phyloP scores from a whole-genome alignment of 2,113 vertebrate species.

The Ameiurus melas region DNA sequence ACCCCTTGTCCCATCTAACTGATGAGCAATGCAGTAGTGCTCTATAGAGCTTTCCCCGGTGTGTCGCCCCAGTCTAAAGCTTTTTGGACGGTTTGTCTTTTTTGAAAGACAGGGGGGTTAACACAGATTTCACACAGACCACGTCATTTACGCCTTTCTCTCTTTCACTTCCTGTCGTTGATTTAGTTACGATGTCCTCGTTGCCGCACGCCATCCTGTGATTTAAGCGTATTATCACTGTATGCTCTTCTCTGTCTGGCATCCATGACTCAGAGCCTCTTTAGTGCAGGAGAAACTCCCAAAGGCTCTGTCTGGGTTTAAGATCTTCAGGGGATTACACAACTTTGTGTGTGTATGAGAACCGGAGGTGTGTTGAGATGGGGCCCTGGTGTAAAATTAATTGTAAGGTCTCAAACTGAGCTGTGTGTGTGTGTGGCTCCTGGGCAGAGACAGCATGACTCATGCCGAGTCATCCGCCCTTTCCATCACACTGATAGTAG shows the following conservation, averaged over 20 bases:
- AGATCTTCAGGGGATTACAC: not conserved
- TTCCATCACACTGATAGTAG: constrained; percentile 53
- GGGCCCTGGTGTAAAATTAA: constrained; percentile 46
- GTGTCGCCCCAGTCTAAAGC: not conserved
- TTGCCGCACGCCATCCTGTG: not conserved
- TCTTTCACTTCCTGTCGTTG: not conserved
- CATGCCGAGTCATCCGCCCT: constrained; percentile 65
- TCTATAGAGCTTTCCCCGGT: not conserved
- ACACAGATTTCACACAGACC: not conserved
- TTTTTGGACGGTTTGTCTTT: constrained; percentile 17
- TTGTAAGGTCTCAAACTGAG: constrained; percentile 47
- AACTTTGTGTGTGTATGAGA: constrained; percentile 4
- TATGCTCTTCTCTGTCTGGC: constrained; percentile 12
- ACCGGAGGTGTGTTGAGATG: not conserved
- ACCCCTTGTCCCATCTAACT: not conserved
- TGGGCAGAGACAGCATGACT: constrained; percentile 52
- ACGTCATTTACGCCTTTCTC: not conserved
- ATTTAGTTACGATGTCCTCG: not conserved
- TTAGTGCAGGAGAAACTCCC: constrained; percentile 46
- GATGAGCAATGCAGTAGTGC: not conserved
- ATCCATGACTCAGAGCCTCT: constrained; percentile 39
- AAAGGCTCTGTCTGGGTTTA: constrained; percentile 20
- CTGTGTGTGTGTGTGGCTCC: not conserved
- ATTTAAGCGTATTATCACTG: not conserved
- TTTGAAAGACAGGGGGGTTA: no score